Evolutionary conservation across 2,888 invertebrate species (phyloP), one percentile per base, ranked within the genome.

Genomic region (Polydrusus pterygomalis): DNA sequence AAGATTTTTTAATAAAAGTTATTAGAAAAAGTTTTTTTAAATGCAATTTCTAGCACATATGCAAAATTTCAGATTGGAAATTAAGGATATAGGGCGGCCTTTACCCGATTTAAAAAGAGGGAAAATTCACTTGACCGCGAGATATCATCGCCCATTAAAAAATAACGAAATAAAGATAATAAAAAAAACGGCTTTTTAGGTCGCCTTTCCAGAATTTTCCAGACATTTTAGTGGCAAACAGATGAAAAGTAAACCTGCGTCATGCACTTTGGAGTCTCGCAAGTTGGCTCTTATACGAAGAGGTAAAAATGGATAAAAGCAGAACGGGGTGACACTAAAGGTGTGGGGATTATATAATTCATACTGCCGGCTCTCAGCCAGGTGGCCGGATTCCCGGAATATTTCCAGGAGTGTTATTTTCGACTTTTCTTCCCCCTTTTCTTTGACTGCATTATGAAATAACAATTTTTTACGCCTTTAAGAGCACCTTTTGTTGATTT

Each of bases 301-400:
- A 71, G 60, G 71, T 65, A 75, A 75, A 75, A 71, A 75, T 68
- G 71, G 75, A 71, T 71, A 68, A 75, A 75, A 75, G 75, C 75
- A 49, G 68, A 71, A 60, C 67, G 75, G 63, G 75, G 75, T 71
- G 75, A 75, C 75, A 71, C 20, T 62, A n/a, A 51, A 71, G 71
- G 75, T 75, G 71, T 62, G 54, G 68, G 58, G 70, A 75, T 75
- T 75, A 75, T 75, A 75, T 75, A 75, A 75, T 75, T 75, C 75
- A 75, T 75, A 62, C 60, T 60, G 70, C 67, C 70, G 69, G 64
- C 70, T 56, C 17, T 56, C 62, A 30, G 65, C 25, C 77, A 73
- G 77, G 73, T 73, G 77, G 68, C n/a, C 67, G 69, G 56, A 74
- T 74, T 77, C 74, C 74, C 77, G 73, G 77, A 65, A 75, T 75